Evolutionary conservation across 2,113 vertebrate genomes (phyloP), one percentile per base, ranked within the genome.

Genomic region (Zapus hudsonius): DNA sequence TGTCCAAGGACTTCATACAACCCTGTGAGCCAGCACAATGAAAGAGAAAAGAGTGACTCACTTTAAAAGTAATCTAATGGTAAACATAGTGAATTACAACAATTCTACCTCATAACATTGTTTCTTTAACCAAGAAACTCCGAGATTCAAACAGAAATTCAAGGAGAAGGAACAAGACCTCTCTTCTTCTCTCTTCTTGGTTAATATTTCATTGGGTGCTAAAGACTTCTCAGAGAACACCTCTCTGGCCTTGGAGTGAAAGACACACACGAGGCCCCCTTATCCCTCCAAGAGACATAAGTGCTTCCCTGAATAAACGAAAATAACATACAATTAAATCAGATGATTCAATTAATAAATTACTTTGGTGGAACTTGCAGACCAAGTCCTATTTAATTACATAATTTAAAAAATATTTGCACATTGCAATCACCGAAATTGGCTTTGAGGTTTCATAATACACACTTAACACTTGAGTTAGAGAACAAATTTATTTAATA

Each of bases 401-500:
- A 97, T 97, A 97, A 98, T 98, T 98, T 98, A 81, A 98, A 98
- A 98, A 98, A 98, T 98, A 98, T 98, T 98, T 98, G 97, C 98
- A 98, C 97, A 97, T 97, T 97, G 98, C 97, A 97, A 95, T 97
- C 96, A 96, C 95, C 29, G 87, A 98, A 97, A 98, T 98, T 95
- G 97, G 97, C 97, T 98, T 96, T 25, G 94, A 97, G 98, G 97
- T 98, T 98, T 97, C 97, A 97, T 98, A 97, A 98, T 96, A 97
- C 98, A 98, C 97, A 98, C 97, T 98, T 98, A 98, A 98, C 98
- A 98, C 97, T 98, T 59, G 96, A 98, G 96, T 97, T 97, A 95
- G 97, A 98, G 97, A 97, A 98, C 97, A 98, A 98, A 98, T 98
- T 98, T 98, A 98, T 98, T 98, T 98, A 98, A 98, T 98, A 98